phyloP scores from a whole-genome alignment of 2,113 vertebrate genomes.

The Saguinus imperator region DNA sequence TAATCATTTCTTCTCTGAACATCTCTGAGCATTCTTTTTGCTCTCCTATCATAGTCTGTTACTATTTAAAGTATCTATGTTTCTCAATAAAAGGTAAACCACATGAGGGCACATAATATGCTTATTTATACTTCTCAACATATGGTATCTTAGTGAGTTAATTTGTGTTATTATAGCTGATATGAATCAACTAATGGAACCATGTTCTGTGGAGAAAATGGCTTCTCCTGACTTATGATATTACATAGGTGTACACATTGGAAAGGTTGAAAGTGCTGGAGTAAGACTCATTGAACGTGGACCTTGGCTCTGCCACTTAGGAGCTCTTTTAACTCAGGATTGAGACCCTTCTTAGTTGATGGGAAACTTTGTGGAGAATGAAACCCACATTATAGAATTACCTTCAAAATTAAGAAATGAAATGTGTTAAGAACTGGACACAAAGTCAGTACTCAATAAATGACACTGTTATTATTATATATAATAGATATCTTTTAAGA shows the following conservation, averaged over 20 bases:
- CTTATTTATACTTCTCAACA: background rate
- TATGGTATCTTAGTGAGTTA: background rate
- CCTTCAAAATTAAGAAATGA: background rate
- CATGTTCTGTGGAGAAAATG: background rate
- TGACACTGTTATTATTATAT: background rate
- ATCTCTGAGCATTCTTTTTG: background rate
- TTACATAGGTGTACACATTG: rapidly evolving
- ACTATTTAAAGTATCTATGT: background rate
- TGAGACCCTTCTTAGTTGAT: background rate
- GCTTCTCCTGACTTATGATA: background rate
- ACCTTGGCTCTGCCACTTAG: background rate
- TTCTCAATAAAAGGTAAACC: background rate
- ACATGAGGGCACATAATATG: background rate
- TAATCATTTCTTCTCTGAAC: background rate
- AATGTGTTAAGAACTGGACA: background rate
- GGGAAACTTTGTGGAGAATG: background rate
- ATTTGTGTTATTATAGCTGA: background rate
- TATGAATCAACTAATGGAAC: background rate
- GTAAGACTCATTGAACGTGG: rapidly evolving
- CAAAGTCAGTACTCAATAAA: background rate
- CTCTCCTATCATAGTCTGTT: background rate
- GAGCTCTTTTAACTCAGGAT: background rate
- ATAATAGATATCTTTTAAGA: background rate
- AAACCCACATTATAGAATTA: background rate
- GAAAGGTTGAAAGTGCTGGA: background rate